Evolutionary conservation across 2,797 vertebrate genomes (phyloP).

Genomic region (Anabas testudineus): DNA sequence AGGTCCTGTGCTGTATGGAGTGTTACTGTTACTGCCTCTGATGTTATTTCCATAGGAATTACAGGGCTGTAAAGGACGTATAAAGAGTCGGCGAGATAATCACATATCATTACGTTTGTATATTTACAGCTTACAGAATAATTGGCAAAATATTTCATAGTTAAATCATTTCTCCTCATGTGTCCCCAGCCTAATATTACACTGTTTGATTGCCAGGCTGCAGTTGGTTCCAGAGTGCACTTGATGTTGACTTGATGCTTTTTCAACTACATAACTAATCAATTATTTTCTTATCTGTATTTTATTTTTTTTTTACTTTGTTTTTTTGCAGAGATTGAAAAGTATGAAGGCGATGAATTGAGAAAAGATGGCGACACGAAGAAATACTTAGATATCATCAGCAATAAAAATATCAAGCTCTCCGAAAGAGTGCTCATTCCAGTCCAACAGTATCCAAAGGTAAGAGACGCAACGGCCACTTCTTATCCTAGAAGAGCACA

Average conservation of each 20-base stretch:
- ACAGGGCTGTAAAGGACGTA: slow-evolving; percentile 43
- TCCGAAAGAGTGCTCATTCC: slow-evolving; percentile 98
- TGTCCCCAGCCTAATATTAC: slow-evolving; percentile 23
- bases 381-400: slow-evolving; percentile 99
- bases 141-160: slow-evolving; percentile 33
- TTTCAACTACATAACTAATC: slow-evolving; percentile 34
- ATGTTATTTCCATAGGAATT: slow-evolving; percentile 68
- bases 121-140: slow-evolving; percentile 40
- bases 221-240: slow-evolving; percentile 7
- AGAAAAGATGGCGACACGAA: slow-evolving; percentile 96
- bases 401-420: slow-evolving; percentile 99
- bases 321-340: slow-evolving; percentile 93
- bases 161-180: slow-evolving; percentile 27
- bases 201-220: slow-evolving; percentile 17
- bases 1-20: slow-evolving; percentile 21
- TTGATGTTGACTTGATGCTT: slow-evolving; percentile 26
- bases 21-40: slow-evolving; percentile 44
- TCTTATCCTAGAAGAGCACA: background rate
- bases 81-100: slow-evolving; percentile 52
- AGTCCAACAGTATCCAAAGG: slow-evolving; percentile 99
- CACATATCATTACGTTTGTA: slow-evolving; percentile 52
- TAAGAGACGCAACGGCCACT: slow-evolving; percentile 73
- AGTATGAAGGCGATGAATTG: slow-evolving; percentile 92
- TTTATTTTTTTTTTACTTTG: slow-evolving; percentile 32
- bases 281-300: slow-evolving; percentile 27